Evolutionary conservation across 2,888 invertebrate genomes (phyloP).

Genomic region (Tubulanus polymorphus): DNA sequence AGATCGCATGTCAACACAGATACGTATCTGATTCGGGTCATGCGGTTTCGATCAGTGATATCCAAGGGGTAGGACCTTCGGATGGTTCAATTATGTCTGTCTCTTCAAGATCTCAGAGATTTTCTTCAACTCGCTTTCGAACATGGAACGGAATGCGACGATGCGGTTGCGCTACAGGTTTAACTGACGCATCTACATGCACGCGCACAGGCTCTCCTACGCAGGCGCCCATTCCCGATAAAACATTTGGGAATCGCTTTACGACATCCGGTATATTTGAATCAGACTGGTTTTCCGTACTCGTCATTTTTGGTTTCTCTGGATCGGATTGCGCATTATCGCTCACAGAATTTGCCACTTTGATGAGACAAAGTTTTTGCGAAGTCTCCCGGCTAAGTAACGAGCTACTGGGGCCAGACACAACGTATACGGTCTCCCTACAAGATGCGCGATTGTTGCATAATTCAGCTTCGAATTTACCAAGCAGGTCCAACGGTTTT

Average conservation of each 20-base stretch:
- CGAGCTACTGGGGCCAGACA: background rate
- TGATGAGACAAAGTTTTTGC: background rate
- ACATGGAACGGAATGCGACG: conserved; percentile 24
- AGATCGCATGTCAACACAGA: background rate
- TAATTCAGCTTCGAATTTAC: background rate
- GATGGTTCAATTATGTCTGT: conserved; percentile 27
- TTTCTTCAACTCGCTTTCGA: conserved; percentile 20
- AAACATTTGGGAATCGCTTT: background rate
- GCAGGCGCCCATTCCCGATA: conserved; percentile 3
- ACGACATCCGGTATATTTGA: background rate
- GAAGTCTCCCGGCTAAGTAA: background rate
- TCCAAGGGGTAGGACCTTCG: conserved; percentile 31
- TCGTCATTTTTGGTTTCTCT: no score
- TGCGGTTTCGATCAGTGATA: conserved; percentile 19
- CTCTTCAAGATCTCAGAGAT: conserved; percentile 23
- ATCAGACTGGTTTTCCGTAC: background rate
- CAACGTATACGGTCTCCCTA: background rate
- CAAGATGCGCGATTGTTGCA: background rate
- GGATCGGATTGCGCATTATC: no score
- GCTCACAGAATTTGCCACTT: background rate
- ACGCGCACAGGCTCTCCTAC: conserved; percentile 14
- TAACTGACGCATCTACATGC: conserved; percentile 17
- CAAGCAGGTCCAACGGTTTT: background rate
- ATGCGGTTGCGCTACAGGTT: conserved; percentile 19
- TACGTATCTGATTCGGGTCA: background rate